Evolutionary conservation across 1,140 invertebrate genomes (phyloP).

Genomic region (Hypothenemus hampei): DNA sequence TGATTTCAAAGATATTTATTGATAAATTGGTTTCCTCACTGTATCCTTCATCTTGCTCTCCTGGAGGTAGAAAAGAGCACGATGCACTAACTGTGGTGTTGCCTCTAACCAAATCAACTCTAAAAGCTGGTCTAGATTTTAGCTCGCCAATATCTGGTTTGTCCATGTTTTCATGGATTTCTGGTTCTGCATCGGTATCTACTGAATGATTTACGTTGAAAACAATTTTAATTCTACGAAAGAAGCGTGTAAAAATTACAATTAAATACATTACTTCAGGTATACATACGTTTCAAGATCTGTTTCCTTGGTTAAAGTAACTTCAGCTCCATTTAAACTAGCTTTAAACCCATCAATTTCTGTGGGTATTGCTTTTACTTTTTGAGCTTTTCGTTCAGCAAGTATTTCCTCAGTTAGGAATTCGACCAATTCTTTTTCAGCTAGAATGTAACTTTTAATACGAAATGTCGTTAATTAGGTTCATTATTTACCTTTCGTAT

Average conservation of each 20-base stretch:
- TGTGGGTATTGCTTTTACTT: slow-evolving; percentile 66
- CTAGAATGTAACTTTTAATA: slow-evolving; percentile 46
- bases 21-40: slow-evolving; percentile 50
- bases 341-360: slow-evolving; percentile 75
- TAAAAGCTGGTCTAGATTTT: slow-evolving; percentile 82
- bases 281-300: slow-evolving; percentile 67
- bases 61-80: slow-evolving; percentile 69
- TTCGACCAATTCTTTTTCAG: slow-evolving; percentile 78
- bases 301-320: slow-evolving; percentile 67
- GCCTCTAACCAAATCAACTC: slow-evolving; percentile 73
- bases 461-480: not conserved
- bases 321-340: slow-evolving; percentile 68
- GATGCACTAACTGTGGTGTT: slow-evolving; percentile 72
- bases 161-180: slow-evolving; percentile 57
- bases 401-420: slow-evolving; percentile 86
- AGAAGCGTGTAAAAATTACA: slow-evolving; percentile 23
- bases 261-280: slow-evolving; percentile 18
- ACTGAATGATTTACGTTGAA: slow-evolving; percentile 91
- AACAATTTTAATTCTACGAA: slow-evolving; percentile 63
- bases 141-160: slow-evolving; percentile 73
- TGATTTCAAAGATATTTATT: slow-evolving; percentile 1
- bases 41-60: slow-evolving; percentile 64
- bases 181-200: slow-evolving; percentile 65
- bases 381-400: slow-evolving; percentile 77
- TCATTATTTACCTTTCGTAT: slow-evolving; percentile 60